phyloP scores from a whole-genome alignment of 2,113 vertebrate genomes.

The Gnathonemus echidnorhynchus region DNA sequence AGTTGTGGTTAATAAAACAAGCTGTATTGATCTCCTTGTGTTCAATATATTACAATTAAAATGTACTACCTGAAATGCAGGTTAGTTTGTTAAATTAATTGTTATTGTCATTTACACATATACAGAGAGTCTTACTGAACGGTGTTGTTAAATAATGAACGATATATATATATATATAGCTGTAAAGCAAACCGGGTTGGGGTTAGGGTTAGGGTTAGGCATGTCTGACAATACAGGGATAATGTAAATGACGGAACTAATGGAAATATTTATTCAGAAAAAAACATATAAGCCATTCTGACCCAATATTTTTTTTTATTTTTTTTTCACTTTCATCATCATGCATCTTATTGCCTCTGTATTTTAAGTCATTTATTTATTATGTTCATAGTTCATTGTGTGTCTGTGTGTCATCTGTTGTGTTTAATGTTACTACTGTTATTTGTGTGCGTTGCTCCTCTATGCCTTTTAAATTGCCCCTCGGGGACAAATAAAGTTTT shows the following conservation, averaged over 20 bases:
- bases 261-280: background rate
- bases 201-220: background rate
- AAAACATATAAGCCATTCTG: background rate
- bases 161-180: too few relatives aligned
- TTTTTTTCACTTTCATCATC: too few relatives aligned
- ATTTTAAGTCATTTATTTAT: too few relatives aligned
- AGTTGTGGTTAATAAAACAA: background rate
- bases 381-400: too few relatives aligned
- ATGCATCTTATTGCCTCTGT: too few relatives aligned
- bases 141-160: too few relatives aligned
- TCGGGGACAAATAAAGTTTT: too few relatives aligned
- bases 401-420: too few relatives aligned
- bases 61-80: background rate
- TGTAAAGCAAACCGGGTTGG: background rate
- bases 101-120: background rate
- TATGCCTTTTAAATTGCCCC: too few relatives aligned
- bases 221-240: background rate
- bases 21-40: background rate
- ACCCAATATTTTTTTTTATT: background rate
- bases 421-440: too few relatives aligned
- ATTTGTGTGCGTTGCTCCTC: too few relatives aligned
- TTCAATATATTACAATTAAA: background rate
- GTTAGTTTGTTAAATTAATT: background rate
- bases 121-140: background rate
- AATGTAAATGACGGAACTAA: background rate